Conservation (phyloP, 2,888 invertebrate genomes). For the Oscheius sp. region DNA sequence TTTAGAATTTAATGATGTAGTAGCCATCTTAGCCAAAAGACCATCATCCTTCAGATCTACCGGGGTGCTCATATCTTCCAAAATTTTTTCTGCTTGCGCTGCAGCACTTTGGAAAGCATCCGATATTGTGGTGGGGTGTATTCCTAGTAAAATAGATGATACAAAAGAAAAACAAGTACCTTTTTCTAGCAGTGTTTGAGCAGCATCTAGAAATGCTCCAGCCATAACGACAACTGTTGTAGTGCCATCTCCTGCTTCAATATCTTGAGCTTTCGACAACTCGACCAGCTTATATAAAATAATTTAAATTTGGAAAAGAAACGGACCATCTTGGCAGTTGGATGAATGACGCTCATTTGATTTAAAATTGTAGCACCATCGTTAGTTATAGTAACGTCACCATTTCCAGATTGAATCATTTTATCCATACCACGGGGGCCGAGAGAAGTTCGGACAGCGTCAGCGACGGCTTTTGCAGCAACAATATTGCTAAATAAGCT, state of each 20-base stretch:
- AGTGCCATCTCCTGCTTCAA: slow-evolving; percentile 99
- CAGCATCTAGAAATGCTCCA: slow-evolving; percentile 92
- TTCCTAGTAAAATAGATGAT: slow-evolving; percentile 78
- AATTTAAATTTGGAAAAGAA: not conserved
- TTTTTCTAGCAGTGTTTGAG: slow-evolving; percentile 88
- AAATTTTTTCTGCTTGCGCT: slow-evolving; percentile 82
- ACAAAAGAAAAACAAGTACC: slow-evolving; percentile 71
- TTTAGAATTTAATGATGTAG: slow-evolving; percentile 97
- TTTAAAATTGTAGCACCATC: slow-evolving; percentile 99
- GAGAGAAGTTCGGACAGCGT: slow-evolving; percentile 97
- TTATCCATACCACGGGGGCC: slow-evolving; percentile 99
- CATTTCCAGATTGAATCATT: slow-evolving; percentile 97
- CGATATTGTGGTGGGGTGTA: slow-evolving; percentile 96
- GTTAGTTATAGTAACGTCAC: slow-evolving; percentile 98
- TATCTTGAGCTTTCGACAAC: slow-evolving; percentile 93
- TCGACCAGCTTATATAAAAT: slow-evolving; percentile 85
- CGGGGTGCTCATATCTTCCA: slow-evolving; percentile 84
- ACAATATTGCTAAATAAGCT: slow-evolving; percentile 88
- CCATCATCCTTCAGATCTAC: slow-evolving; percentile 88
- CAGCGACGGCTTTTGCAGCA: slow-evolving; percentile 96
- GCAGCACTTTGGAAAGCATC: slow-evolving; percentile 91
- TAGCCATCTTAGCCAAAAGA: slow-evolving; percentile 90
- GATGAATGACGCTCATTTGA: slow-evolving; percentile 97
- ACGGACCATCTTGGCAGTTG: slow-evolving; percentile 95
- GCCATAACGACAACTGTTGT: slow-evolving; percentile 96